Evolutionary conservation across 2,888 invertebrate genomes (phyloP), one percentile per base, ranked within the genome.

Genomic region (Melieria crassipennis): DNA sequence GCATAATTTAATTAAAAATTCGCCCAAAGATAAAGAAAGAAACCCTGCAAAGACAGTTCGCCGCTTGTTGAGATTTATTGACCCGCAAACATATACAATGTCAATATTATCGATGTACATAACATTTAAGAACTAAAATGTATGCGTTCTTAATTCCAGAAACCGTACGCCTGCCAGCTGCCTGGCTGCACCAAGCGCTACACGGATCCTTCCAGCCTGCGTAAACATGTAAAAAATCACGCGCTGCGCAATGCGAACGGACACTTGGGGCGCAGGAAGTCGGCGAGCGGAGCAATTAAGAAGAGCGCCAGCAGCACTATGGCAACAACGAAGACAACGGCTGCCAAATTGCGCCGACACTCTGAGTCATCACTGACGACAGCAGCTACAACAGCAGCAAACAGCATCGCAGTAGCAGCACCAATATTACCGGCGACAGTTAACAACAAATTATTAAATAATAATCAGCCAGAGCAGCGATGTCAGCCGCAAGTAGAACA

Each of bases 161-260:
- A 96, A 88, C 97, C 97, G 0, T 97, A 97, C 86, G 95, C 94
- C 1, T 97, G 97, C 79, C 95, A 95, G 79, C 92, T 95, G 16
- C 87, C 89, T 0, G 96, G 96, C 1, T 97, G 97, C 83, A 91
- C 91, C 6, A 97, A 97, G 85, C 91, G 96, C 52, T 97, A 97
- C 88, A 97, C 97, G 0, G 97, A 97, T 85, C 97, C 97, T 0
- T 96, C 96, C 67, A 96, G 96, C 65, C 89, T 97, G 1, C 89
- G 97, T 50, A 97, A 97, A 83, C 97, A 97, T 87, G 94, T 96
- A 42, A 96, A 97, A 83, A 95, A 94, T 78, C 95, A 95, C 80
- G 84, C 87, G 42, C 74, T 83, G 65, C 83, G 85, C 72, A 82
- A 83, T 75, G 80, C 80, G 57, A 82, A 81, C 71, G 81, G 81